phyloP scores from a whole-genome alignment of 1,140 invertebrate genomes.

The Drosophila bocqueti region DNA sequence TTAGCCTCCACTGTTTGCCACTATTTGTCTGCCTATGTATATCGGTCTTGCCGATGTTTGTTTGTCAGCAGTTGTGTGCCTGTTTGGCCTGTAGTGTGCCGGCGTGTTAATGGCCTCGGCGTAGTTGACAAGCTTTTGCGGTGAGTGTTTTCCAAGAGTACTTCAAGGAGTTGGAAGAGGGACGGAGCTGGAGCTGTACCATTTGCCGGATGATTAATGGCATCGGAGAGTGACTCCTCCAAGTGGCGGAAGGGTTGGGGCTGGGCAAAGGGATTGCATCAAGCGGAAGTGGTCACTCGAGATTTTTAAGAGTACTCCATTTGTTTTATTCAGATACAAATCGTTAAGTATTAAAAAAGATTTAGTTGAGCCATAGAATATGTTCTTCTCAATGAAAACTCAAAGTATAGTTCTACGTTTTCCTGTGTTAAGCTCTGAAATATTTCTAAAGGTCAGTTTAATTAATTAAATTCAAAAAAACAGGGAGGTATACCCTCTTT shows the following conservation, averaged over 20 bases:
- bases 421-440: not conserved
- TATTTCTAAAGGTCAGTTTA: slow-evolving; percentile 31
- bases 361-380: no score
- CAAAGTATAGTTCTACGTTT: no score
- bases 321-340: not conserved
- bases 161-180: slow-evolving; percentile 36
- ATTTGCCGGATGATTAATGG: slow-evolving; percentile 75
- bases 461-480: slow-evolving; percentile 43
- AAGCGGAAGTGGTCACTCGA: not conserved
- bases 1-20: slow-evolving; percentile 21
- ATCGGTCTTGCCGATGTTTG: slow-evolving; percentile 18
- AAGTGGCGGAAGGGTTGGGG: not conserved
- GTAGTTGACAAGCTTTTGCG: slow-evolving; percentile 72
- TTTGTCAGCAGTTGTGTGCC: slow-evolving; percentile 15
- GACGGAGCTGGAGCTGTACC: slow-evolving; percentile 20
- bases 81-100: slow-evolving; percentile 42
- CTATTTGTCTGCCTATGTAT: slow-evolving; percentile 28
- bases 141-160: slow-evolving; percentile 51
- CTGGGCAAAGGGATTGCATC: slow-evolving; percentile 4
- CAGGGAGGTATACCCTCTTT: no score
- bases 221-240: slow-evolving; percentile 3
- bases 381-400: no score
- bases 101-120: slow-evolving; percentile 78
- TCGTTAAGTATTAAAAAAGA: not conserved
- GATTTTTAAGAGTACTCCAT: not conserved